Base-by-base conservation (phyloP, 2,888 invertebrate species). In the Mythimna albipuncta region DNA sequence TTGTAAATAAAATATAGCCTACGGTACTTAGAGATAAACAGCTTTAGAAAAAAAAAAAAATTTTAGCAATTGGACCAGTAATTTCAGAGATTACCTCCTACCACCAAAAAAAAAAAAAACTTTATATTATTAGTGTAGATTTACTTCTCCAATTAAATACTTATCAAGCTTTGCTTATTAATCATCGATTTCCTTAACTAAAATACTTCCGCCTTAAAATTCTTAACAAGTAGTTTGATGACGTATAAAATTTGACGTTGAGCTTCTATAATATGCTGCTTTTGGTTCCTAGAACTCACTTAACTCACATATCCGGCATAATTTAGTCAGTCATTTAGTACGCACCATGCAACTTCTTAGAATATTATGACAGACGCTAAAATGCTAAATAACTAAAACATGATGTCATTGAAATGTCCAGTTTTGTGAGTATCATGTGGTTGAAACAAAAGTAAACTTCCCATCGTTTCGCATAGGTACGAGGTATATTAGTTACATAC, bases 371-470 rank as follows among this genome's bases (percentile, higher is more conserved):
- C 64, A 19, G 59, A 50, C 47, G 47, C 50, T 57, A 71, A 82
- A 81, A 50, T 38, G 47, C 50, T 57, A 71, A 82, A 81, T 66
- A 78, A 64, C 78, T 69, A 65, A 72, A 76, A 32, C 72, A 68
- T 81, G 81, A 82, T 68, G 78, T 81, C 80, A 81, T 70, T 54
- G 10, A 38, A 62, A 69, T 65, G 21, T 50, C 63, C 50, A 69
- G 66, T 57, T 55, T 63, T 54, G 64, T 69, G 4, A 19, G 47
- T 64, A 38, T 44, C 74, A 35, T 77, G 73, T 61, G 71, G 50
- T 70, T 76, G 19, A 0, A 26, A 19, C 5, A 11, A 77, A 70
- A 13, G 21, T 35, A 26, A 75, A 69, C 4, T n/a, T 62, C 32
- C 38, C 47, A 41, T 32, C 2, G 0, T 38, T 64, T 54, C n/a